Evolutionary conservation across 2,888 invertebrate species (phyloP).

Genomic region (Drosophila meridionalis): DNA sequence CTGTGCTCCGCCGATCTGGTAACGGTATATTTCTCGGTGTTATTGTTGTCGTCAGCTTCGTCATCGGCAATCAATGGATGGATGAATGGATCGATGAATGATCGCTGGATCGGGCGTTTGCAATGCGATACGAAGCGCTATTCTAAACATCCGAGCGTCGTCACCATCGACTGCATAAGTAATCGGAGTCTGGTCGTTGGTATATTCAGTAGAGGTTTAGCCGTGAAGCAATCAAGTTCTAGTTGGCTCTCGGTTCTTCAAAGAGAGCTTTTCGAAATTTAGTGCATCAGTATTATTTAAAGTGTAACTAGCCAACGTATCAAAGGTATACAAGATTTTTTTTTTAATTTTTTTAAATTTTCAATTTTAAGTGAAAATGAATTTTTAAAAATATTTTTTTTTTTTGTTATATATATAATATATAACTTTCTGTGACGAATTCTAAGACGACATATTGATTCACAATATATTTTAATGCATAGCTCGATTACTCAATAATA

Average conservation of each 20-base stretch:
- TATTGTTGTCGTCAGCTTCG: constrained; percentile 10
- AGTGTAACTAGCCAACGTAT: not conserved
- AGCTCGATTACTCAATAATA: not conserved
- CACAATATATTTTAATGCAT: constrained; percentile 1
- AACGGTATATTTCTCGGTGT: not conserved
- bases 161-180: constrained; percentile 52
- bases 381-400: not conserved
- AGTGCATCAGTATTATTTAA: constrained; percentile 5
- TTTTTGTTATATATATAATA: not conserved
- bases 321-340: constrained; percentile 4
- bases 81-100: constrained; percentile 31
- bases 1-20: not conserved
- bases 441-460: not conserved
- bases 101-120: constrained; percentile 21
- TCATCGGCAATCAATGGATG: constrained; percentile 29
- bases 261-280: not conserved
- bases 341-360: not conserved
- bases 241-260: not conserved
- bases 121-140: constrained; percentile 5
- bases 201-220: constrained; percentile 63
- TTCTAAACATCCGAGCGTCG: constrained; percentile 12
- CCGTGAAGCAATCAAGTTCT: constrained; percentile 60
- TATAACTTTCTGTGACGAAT: not conserved
- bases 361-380: not conserved
- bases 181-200: constrained; percentile 67